Conservation (phyloP, 1,140 invertebrate species). For the Formica selysi region DNA sequence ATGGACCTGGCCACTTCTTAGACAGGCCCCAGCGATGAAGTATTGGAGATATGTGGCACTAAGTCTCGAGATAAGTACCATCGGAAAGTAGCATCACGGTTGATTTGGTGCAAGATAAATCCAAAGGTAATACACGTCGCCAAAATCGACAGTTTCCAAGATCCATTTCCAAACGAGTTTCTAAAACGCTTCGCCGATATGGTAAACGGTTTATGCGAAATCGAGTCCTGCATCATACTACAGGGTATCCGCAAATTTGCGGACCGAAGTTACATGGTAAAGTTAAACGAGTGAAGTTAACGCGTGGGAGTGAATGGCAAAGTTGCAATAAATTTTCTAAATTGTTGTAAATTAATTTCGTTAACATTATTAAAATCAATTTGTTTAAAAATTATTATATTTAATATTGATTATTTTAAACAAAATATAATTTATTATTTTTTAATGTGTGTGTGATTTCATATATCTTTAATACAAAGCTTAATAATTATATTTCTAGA, state of each 20-base stretch:
- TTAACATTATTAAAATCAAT: background rate
- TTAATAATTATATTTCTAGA: no score
- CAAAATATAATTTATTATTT: background rate
- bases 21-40: slow-evolving; percentile 60
- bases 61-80: slow-evolving; percentile 54
- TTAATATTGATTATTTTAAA: slow-evolving; percentile 1
- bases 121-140: slow-evolving; percentile 26
- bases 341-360: background rate
- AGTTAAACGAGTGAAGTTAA: slow-evolving; percentile 5
- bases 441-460: background rate
- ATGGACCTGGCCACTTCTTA: slow-evolving; percentile 65
- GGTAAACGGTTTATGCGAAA: slow-evolving; percentile 29
- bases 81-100: slow-evolving; percentile 41
- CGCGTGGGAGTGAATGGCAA: background rate
- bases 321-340: background rate
- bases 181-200: background rate
- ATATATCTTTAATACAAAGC: background rate
- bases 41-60: slow-evolving; percentile 66
- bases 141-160: slow-evolving; percentile 34
- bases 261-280: background rate
- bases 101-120: slow-evolving; percentile 38
- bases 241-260: slow-evolving; percentile 24
- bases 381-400: background rate
- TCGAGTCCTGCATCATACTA: background rate
- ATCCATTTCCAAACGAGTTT: slow-evolving; percentile 4